Conservation (phyloP, 2,113 vertebrate species). For the Leptocoma aspasia region DNA sequence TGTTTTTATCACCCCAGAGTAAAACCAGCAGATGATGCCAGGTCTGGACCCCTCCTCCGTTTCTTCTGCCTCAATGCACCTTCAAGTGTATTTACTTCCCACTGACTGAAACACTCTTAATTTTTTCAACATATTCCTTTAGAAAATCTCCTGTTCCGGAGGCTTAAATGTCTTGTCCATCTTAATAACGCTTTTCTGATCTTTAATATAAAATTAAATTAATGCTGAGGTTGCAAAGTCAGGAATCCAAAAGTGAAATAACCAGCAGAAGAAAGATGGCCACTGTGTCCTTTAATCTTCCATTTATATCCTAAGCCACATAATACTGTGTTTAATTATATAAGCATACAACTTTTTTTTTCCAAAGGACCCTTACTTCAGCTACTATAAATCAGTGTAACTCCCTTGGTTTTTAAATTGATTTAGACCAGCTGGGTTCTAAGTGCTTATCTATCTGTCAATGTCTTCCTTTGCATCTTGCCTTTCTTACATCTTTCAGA, state of each 20-base stretch:
- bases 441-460: conserved; percentile 15
- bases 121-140: background rate
- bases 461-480: background rate
- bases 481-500: background rate
- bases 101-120: background rate
- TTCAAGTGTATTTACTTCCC: background rate
- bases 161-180: background rate
- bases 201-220: background rate
- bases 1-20: background rate
- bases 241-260: background rate
- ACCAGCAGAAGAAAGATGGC: background rate
- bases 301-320: background rate
- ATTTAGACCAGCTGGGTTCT: conserved; percentile 38
- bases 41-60: background rate
- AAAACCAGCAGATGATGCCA: background rate
- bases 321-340: background rate
- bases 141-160: background rate
- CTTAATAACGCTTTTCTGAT: background rate
- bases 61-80: background rate
- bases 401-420: conserved; percentile 15
- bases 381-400: conserved; percentile 41
- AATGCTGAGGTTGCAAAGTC: background rate
- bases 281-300: background rate
- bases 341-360: background rate
- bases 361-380: background rate